phyloP scores from a whole-genome alignment of 2,888 invertebrate genomes.

The Plagodis dolabraria region DNA sequence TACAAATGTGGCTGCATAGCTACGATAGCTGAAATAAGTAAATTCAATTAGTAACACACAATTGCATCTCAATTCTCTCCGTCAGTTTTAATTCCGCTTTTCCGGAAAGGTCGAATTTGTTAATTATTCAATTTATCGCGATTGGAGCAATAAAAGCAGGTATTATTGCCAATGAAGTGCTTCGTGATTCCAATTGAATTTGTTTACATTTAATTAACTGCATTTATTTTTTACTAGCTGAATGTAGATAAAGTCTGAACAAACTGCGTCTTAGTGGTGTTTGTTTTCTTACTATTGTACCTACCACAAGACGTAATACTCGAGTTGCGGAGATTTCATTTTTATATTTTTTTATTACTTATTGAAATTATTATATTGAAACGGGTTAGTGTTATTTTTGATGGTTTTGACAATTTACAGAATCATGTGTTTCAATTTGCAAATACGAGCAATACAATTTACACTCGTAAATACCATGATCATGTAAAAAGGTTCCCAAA shows the following conservation, averaged over 20 bases:
- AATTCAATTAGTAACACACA: constrained; percentile 4
- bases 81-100: constrained; percentile 13
- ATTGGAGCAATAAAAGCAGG: constrained; percentile 19
- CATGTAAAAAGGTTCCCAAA: too few relatives aligned
- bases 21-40: not conserved
- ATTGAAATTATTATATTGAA: too few relatives aligned
- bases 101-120: constrained; percentile 17
- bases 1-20: too few relatives aligned
- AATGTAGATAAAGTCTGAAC: not conserved
- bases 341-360: too few relatives aligned
- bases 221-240: constrained; percentile 1
- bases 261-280: not conserved
- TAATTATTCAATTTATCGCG: constrained; percentile 24
- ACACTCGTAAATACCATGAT: too few relatives aligned
- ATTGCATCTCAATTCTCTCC: constrained; percentile 11
- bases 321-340: too few relatives aligned
- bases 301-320: too few relatives aligned
- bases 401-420: too few relatives aligned
- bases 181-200: constrained; percentile 19
- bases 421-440: too few relatives aligned
- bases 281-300: too few relatives aligned
- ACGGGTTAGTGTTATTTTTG: too few relatives aligned
- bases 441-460: too few relatives aligned
- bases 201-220: constrained; percentile 28
- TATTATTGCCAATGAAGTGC: constrained; percentile 18